phyloP scores from a whole-genome alignment of 2,113 vertebrate species.

The Tichodroma muraria region DNA sequence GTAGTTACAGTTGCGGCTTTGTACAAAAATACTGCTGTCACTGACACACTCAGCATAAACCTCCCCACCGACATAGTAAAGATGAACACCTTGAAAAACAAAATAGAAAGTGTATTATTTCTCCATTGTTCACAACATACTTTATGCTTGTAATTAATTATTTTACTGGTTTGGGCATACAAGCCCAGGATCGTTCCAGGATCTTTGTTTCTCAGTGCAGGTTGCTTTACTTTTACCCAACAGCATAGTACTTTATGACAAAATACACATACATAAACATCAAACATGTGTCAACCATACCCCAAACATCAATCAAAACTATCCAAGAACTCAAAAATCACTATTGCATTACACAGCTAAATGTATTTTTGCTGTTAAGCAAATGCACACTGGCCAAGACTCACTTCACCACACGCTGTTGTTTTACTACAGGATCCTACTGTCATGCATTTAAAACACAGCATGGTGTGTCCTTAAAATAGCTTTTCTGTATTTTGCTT shows the following conservation, averaged over 20 bases:
- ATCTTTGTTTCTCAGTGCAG: not conserved
- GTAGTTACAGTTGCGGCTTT: slow-evolving; percentile 98
- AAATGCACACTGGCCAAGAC: not conserved
- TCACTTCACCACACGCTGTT: not conserved
- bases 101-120: not conserved
- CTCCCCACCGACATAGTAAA: slow-evolving; percentile 94
- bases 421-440: not conserved
- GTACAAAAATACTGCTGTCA: slow-evolving; percentile 97
- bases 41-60: slow-evolving; percentile 96
- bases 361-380: not conserved
- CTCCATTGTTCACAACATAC: not conserved
- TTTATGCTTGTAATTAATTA: not conserved
- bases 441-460: not conserved
- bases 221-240: not conserved
- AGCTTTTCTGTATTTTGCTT: not conserved
- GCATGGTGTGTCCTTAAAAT: not conserved
- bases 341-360: not conserved
- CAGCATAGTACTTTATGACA: not conserved
- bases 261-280: not conserved
- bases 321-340: not conserved
- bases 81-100: slow-evolving; percentile 80
- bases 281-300: not conserved
- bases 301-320: not conserved
- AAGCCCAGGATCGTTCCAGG: not conserved
- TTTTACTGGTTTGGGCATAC: not conserved